phyloP scores from a whole-genome alignment of 2,888 invertebrate genomes.

The Cantharis rufa region DNA sequence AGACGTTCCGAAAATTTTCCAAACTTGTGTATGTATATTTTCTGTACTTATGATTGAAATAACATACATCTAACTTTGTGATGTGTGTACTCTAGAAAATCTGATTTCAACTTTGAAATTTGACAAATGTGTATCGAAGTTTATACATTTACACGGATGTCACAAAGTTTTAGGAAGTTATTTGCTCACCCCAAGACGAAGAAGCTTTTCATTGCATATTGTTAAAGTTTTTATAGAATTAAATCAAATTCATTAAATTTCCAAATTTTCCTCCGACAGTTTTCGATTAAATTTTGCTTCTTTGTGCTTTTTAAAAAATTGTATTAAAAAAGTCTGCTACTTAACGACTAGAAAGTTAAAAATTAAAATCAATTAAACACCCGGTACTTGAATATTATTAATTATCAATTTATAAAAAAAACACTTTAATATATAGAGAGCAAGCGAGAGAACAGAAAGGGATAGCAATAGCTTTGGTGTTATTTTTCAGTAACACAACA shows the following conservation, averaged over 20 bases:
- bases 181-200: neutral
- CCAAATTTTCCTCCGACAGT: slow-evolving; percentile 1
- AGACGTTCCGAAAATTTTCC: slow-evolving; percentile 8
- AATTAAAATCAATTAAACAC: no score
- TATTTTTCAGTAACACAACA: no score
- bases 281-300: neutral
- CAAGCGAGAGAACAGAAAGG: no score
- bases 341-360: no score
- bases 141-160: slow-evolving; percentile 22
- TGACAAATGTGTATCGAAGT: slow-evolving; percentile 31
- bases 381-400: no score
- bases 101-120: slow-evolving; percentile 30
- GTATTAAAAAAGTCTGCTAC: neutral
- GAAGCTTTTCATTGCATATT: neutral
- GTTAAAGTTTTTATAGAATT: neutral
- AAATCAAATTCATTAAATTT: slow-evolving; percentile 1
- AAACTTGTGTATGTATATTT: slow-evolving; percentile 6
- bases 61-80: slow-evolving; percentile 29
- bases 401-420: no score
- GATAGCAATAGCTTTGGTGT: no score
- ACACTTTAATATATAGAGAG: no score
- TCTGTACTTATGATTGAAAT: slow-evolving; percentile 26
- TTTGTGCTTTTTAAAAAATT: neutral
- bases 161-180: neutral
- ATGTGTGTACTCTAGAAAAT: slow-evolving; percentile 25